Percentiles rank a stretch among this genome's conserved stretches.
Evolutionary conservation across 1,140 invertebrate species (phyloP).

Genomic region (Hesperophylax magnus): DNA sequence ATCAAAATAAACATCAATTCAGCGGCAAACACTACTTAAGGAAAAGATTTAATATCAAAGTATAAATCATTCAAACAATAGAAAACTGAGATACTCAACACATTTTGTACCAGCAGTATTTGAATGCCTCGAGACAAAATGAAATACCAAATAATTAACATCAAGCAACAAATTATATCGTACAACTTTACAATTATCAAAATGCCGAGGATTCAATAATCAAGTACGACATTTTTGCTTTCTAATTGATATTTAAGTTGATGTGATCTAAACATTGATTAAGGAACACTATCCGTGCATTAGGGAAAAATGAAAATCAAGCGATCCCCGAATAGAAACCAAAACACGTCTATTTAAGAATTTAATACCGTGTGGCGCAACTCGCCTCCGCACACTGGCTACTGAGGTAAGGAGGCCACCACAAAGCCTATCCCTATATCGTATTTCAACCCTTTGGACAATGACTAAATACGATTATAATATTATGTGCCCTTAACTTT

Average conservation of each 20-base stretch:
- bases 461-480: too few relatives aligned
- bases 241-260: constrained; percentile 56
- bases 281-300: constrained; percentile 59
- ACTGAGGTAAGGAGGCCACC: not conserved
- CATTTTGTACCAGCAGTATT: not conserved
- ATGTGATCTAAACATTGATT: constrained; percentile 57
- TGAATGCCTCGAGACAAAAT: not conserved
- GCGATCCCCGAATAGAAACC: constrained; percentile 56
- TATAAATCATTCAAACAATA: not conserved
- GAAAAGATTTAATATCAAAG: not conserved
- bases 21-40: constrained; percentile 29
- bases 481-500: too few relatives aligned
- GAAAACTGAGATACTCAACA: not conserved
- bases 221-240: constrained; percentile 40
- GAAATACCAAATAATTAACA: constrained; percentile 22
- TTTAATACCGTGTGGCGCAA: constrained; percentile 4
- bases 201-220: constrained; percentile 31
- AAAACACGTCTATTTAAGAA: constrained; percentile 31
- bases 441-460: too few relatives aligned
- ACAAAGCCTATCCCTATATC: not conserved
- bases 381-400: not conserved
- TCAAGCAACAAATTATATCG: constrained; percentile 8
- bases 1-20: constrained; percentile 49
- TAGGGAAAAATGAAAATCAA: constrained; percentile 57
- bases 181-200: constrained; percentile 28